Evolutionary conservation across 2,797 vertebrate species (phyloP), one percentile per base, ranked within the genome.

Genomic region (Chromis chromis): DNA sequence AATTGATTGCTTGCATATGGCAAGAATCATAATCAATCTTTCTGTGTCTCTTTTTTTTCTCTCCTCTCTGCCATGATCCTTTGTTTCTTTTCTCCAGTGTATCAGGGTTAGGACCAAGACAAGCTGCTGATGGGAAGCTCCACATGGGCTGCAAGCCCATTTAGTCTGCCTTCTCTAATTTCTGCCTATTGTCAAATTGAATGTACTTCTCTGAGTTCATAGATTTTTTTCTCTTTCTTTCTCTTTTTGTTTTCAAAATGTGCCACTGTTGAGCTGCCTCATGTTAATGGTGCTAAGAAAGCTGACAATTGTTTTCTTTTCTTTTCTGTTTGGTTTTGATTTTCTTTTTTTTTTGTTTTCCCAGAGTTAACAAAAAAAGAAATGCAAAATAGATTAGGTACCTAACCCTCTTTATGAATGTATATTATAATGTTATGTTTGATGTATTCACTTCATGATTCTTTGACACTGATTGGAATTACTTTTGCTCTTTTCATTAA

Each of bases 171-270:
- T 96, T 95, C 91, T 94, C 91, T 94, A 91, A 95, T 96, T 94
- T 96, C 95, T 97, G 96, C 96, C 97, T 98, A 95, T 96, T 96
- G 95, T 97, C 95, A 96, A 92, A 96, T 95, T 97, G 98, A 99
- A 98, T 99, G 97, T 98, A 98, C 93, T 96, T 95, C 93, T 96
- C 94, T 95, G 94, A 92, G 93, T 94, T 96, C 90, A 91, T 92
- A 60, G 65, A 11, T 55, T 70, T 64, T 49, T 63, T 63, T 40
- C 27, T 62, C 72, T 25, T 86, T 44, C 28, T 78, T 46, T 46
- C 44, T 74, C 7, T 56, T 78, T 86, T 81, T 77, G 52, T 84
- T 91, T 86, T 64, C 25, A 90, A 90, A 89, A 90, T 81, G 97
- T 97, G 96, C 97, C 97, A 98, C 96, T 95, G 96, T 96, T 96